These are phyloP conservation scores for Sylvia borin DNA, from an alignment of 2,797 vertebrate species.

Conservation along the genomic window DNA sequence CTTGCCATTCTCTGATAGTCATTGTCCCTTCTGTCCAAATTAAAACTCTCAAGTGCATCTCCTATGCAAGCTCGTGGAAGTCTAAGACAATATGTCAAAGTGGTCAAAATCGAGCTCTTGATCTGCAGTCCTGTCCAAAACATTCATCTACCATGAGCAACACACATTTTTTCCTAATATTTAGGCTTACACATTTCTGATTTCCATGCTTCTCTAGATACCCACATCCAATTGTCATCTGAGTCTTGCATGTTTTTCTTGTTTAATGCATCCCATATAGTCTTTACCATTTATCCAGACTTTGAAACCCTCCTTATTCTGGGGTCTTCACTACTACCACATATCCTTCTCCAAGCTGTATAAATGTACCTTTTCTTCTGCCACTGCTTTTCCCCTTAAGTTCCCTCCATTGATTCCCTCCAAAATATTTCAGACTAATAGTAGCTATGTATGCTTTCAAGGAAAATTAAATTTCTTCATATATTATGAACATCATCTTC, in stretches of 20 bases:
- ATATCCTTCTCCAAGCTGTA: background rate
- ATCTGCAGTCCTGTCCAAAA: background rate
- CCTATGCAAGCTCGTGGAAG: background rate
- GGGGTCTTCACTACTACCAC: background rate
- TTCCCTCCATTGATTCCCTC: background rate
- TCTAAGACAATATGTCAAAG: background rate
- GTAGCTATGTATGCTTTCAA: background rate
- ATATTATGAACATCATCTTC: accelerated
- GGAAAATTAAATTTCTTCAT: background rate
- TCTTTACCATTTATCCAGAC: background rate
- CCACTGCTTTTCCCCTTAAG: background rate
- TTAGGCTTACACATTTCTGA: background rate
- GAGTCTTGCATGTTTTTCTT: background rate
- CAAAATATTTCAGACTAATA: background rate
- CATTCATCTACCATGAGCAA: background rate
- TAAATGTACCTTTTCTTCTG: background rate
- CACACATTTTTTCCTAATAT: background rate
- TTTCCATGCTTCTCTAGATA: background rate
- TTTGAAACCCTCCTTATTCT: background rate
- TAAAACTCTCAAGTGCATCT: background rate
- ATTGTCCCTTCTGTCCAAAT: background rate
- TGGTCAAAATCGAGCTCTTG: background rate
- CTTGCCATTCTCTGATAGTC: background rate
- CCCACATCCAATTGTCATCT: background rate
- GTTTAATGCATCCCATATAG: background rate